Evolutionary conservation across 2,888 invertebrate species (phyloP), one percentile per base, ranked within the genome.

Genomic region (Apamea anceps): DNA sequence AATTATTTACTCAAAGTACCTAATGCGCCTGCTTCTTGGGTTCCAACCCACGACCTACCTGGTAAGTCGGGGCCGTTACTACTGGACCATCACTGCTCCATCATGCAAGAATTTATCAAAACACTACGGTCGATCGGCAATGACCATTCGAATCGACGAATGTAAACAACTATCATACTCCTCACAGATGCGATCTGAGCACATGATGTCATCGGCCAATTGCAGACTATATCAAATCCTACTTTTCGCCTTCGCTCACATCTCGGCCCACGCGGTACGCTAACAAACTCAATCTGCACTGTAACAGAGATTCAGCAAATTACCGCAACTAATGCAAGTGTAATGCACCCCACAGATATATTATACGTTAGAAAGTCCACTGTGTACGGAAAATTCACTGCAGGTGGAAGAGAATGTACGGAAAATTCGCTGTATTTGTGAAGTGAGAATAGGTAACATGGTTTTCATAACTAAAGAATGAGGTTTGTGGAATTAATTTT

Each of bases 281-380:
- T 74, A 68, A 85, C 84, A 63, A 79, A 82, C 71, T 57, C 79
- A 82, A 82, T 75, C 75, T 85, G 32, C 73, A n/a, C 75, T 63
- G 77, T 70, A 72, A 80, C 81, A 63, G 73, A 85, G 83, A 85
- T 81, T 83, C 85, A 62, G 70, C 42, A 80, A 87, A 87, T 87
- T 81, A 87, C 78, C 72, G 32, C 68, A 66, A 13, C 80, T 87
- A 84, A 87, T 87, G 81, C 77, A 86, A 81, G 78, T 81, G 72
- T 84, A 87, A 86, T 86, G 85, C 57, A 54, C 75, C 25, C 7
- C 21, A 15, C 79, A 79, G 79, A 79, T 84, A 86, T 87, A 73
- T 78, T 76, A 85, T 77, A 75, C 62, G 73, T 86, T 85, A 71
- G 76, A 82, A 73, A 78, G 79, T 72, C 54, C 70, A 73, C 54